Evolutionary conservation across 2,797 vertebrate species (phyloP), one percentile per base, ranked within the genome.

Genomic region (Sebastes itinus): DNA sequence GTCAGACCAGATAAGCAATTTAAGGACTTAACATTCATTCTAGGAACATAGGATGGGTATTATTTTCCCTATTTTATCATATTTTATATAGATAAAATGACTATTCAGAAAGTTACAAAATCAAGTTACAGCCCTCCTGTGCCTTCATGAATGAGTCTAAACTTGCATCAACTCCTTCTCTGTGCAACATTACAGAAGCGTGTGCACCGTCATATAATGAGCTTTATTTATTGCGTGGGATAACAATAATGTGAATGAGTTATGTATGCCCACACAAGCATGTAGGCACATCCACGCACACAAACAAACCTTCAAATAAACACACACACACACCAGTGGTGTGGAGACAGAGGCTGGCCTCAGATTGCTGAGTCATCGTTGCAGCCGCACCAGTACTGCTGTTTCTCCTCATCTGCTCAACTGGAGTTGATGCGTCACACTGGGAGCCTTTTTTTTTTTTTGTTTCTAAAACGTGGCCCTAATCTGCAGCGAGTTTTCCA

Each of bases 281-380:
- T 38, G 75, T 81, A 82, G 83, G 85, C 82, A 71, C 59, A 32
- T 56, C n/a, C 73, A 78, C 66, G 60, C 35, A 63, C 58, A 68
- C 61, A 82, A 56, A 72, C 18, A 72, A 58, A 27, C 59, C 14
- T 64, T 13, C 20, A 18, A 8, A 42, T 20, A 56, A 6, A 78
- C 46, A 56, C 28, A 65, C 63, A 59, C 27, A 61, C 30, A 58
- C 25, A n/a, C 28, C 25, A 66, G 82, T 66, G 78, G 81, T 75
- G 76, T 81, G 84, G 84, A 92, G 84, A 90, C 80, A 85, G 85
- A 86, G 70, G 73, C 79, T 73, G 80, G 52, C 84, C 78, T 75
- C 86, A 78, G 78, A 91, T 80, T 87, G 94, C 93, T 91, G 93
- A 95, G 89, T 94, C 93, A 94, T 91, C 83, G 22, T 71, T 89